Conservation (phyloP, 2,113 vertebrate species). For the Geothlypis trichas region DNA sequence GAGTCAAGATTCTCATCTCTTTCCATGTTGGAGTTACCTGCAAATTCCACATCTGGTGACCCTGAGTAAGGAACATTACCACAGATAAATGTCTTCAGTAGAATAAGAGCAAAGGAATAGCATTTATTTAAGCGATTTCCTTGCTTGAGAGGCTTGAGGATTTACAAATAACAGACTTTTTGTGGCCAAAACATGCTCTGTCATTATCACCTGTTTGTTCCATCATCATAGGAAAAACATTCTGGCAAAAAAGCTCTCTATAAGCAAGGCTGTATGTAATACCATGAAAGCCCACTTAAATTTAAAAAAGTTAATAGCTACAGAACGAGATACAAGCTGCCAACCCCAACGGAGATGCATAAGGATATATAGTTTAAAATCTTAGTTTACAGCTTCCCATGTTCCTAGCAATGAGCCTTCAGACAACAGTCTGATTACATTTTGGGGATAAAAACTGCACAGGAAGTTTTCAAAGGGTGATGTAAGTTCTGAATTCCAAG, state of each 20-base stretch:
- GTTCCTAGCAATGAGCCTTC: neutral
- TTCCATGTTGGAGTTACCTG: no score
- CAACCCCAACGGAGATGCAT: neutral
- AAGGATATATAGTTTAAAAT: neutral
- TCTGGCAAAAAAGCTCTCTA: neutral
- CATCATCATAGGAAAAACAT: neutral
- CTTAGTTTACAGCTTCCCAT: neutral
- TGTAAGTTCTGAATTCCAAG: neutral
- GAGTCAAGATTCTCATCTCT: no score
- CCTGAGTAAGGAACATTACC: no score
- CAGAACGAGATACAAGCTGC: neutral
- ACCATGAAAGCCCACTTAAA: neutral
- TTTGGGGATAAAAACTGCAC: neutral
- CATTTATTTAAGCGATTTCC: neutral
- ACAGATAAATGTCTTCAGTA: neutral
- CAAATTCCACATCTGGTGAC: no score
- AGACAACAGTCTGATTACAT: neutral
- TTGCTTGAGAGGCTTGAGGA: neutral
- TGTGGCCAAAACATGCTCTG: neutral
- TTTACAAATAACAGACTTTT: neutral
- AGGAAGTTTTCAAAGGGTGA: neutral
- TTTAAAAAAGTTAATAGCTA: neutral
- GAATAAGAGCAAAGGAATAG: neutral
- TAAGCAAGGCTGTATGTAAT: neutral
- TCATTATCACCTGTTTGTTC: neutral